Evolutionary conservation across 92 coral and sea anemone species (phyloP).

Genomic region (Epizoanthus rinbou): DNA sequence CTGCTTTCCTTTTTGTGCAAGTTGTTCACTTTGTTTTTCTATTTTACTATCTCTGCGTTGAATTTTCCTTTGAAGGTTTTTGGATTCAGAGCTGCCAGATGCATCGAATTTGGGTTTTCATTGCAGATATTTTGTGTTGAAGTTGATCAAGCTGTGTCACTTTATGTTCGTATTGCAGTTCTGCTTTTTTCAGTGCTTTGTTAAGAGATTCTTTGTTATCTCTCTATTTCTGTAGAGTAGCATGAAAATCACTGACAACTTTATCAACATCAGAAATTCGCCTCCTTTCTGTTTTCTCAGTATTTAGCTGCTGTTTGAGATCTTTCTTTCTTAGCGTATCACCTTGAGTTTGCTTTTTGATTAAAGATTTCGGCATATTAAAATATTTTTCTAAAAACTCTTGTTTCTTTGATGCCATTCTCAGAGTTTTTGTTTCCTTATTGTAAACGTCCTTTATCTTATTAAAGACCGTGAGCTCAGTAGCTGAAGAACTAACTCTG

Average conservation of each 20-base stretch:
- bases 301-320: background rate
- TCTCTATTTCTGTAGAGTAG: too few species aligned
- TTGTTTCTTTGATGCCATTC: background rate
- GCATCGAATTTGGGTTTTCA: background rate
- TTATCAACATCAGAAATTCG: too few species aligned
- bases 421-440: background rate
- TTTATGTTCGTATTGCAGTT: too few species aligned
- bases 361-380: background rate
- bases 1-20: background rate
- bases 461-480: background rate
- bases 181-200: too few species aligned
- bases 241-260: too few species aligned
- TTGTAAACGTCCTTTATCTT: slow-evolving; percentile 17
- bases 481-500: background rate
- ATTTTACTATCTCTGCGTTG: background rate
- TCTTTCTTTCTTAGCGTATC: slow-evolving; percentile 11
- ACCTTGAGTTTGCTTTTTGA: background rate
- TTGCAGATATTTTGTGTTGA: background rate
- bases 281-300: background rate
- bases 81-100: background rate
- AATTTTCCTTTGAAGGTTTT: background rate
- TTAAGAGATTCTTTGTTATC: too few species aligned
- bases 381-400: background rate
- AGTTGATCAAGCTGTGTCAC: background rate
- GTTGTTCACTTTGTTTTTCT: background rate